Percentiles rank a stretch among this genome's conserved stretches.
These are phyloP conservation scores for Pseudochromis fuscus DNA, from an alignment of 2,797 vertebrate genomes.

Conservation along the genomic window DNA sequence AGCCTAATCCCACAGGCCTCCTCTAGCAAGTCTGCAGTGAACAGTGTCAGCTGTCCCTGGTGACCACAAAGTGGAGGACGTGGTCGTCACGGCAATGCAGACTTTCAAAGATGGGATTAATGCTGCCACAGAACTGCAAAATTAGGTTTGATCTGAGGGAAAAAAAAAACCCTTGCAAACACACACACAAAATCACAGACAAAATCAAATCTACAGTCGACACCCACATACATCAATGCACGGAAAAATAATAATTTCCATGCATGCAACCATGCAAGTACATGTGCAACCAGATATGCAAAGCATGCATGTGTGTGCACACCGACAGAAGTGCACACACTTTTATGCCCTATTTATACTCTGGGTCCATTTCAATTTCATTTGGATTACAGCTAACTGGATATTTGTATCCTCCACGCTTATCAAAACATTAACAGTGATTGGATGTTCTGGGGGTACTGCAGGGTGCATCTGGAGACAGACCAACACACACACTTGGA, in stretches of 20 bases:
- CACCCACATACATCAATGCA: background rate
- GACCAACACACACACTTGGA: background rate
- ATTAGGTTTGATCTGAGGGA: slow-evolving; percentile 8
- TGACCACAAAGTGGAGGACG: slow-evolving; percentile 48
- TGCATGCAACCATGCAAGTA: background rate
- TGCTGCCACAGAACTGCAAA: slow-evolving; percentile 30
- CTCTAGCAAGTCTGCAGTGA: slow-evolving; percentile 43
- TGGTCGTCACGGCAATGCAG: slow-evolving; percentile 34
- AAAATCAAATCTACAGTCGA: no score
- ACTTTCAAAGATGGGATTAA: slow-evolving; percentile 50
- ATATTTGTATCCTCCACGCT: slow-evolving; percentile 13
- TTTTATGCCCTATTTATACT: slow-evolving; percentile 11
- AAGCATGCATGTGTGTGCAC: background rate
- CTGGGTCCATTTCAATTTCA: slow-evolving; percentile 23
- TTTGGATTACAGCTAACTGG: slow-evolving; percentile 31
- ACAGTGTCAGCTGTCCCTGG: slow-evolving; percentile 27
- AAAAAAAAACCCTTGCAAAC: background rate
- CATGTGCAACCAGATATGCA: background rate
- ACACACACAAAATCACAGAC: background rate
- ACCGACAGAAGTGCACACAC: background rate
- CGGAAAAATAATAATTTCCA: background rate
- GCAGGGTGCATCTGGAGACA: background rate
- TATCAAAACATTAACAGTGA: slow-evolving; percentile 23
- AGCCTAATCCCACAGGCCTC: slow-evolving; percentile 44
- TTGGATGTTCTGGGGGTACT: slow-evolving; percentile 16